Base-by-base conservation (phyloP, 1,140 invertebrate species). In the Pseudomyrmex flavicornis region DNA sequence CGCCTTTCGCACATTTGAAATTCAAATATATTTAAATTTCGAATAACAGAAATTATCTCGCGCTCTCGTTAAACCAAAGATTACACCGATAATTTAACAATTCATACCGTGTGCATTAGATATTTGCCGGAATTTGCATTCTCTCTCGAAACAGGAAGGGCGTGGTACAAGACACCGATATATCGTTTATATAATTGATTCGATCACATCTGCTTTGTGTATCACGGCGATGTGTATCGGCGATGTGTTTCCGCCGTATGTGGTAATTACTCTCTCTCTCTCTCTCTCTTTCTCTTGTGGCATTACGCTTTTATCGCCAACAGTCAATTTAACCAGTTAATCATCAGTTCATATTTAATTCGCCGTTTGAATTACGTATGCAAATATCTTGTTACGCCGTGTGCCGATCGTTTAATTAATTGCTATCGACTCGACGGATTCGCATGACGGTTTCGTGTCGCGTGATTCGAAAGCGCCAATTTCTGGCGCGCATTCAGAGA, bases 371-470 rank as follows among this genome's bases (percentile, higher is more conserved):
- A 70, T 59, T 70, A 70, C 44, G 65, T 13, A 79, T 79, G 65
- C 52, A 58, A 70, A 70, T 70, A 44, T 80, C 66, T 80, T 70
- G 56, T 50, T 59, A 68, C 76, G 56, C 26, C 17, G 59, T 44
- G 7, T 13, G 15, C 44, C 54, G 54, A 58, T 70, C 66, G 59
- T 59, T 80, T 80, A 80, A 80, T 80, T 80, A 70, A 80, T 80
- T 59, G 65, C 54, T 70, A 79, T 80, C 44, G 35, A 35, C 5
- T 35, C 35, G 35, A 35, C 72, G 12, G 22, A 58, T 17, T 69
- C 48, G 22, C 35, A 10, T 12, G 35, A 0, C 20, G n/a, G 44
- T 22, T 70, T 13, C 44, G 20, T 13, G 50, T 62, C 54, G 56
- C 48, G 44, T 80, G 72, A 80, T 80, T 72, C 46, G 22, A 79